These are phyloP conservation scores for Bembecia ichneumoniformis DNA, from an alignment of 2,888 invertebrate genomes.

Conservation along the genomic window DNA sequence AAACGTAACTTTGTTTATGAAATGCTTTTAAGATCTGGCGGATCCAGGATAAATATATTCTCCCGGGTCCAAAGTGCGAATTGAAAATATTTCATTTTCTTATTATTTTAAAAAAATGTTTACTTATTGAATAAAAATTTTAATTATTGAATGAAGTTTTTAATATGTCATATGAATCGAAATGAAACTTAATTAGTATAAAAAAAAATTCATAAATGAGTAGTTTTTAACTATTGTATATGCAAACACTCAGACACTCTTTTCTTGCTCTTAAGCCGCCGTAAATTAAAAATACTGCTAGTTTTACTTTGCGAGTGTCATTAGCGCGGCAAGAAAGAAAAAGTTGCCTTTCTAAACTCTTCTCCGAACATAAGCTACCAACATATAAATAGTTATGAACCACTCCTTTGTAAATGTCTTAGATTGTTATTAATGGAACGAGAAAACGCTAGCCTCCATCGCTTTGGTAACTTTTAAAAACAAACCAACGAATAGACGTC, in stretches of 20 bases:
- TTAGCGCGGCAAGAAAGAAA: constrained; percentile 17
- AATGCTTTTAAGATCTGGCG: no score
- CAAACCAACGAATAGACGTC: no score
- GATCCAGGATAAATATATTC: no score
- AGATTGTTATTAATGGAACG: no score
- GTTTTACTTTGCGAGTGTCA: constrained; percentile 8
- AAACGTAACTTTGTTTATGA: not conserved
- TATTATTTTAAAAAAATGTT: no score
- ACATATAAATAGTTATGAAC: not conserved
- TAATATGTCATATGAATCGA: no score
- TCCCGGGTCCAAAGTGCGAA: no score
- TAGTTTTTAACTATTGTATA: not conserved
- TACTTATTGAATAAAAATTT: no score
- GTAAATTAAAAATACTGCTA: constrained; percentile 6
- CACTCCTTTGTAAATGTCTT: not conserved
- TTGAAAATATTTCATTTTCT: not conserved
- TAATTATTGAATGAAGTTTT: no score
- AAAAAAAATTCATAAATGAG: not conserved
- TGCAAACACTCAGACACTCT: not conserved
- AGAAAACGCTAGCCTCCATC: no score
- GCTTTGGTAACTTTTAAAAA: no score
- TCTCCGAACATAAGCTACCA: not conserved
- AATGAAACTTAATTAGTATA: no score
- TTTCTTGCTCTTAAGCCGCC: constrained; percentile 2
- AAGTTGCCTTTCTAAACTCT: constrained; percentile 13